Evolutionary conservation across 2,888 invertebrate species (phyloP).

Genomic region (Congeria kusceri): DNA sequence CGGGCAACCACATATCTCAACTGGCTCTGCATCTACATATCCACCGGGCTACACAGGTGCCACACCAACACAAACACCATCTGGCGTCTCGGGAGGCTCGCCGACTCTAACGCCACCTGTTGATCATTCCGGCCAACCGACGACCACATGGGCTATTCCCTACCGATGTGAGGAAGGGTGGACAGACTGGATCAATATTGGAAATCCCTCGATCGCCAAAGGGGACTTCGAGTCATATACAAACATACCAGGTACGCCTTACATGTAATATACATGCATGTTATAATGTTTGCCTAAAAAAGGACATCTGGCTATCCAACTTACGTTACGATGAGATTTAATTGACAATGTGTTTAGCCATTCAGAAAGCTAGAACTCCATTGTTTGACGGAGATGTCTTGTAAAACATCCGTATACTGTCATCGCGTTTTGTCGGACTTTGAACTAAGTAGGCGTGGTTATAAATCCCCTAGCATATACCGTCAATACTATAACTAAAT

Average conservation of each 20-base stretch:
- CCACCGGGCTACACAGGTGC: conserved; percentile 33
- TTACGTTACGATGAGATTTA: too few relatives aligned
- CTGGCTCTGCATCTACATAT: conserved; percentile 37
- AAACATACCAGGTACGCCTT: conserved; percentile 58
- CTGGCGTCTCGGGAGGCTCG: conserved; percentile 31
- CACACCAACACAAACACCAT: conserved; percentile 49
- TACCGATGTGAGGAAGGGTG: conserved; percentile 79
- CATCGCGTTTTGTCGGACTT: too few relatives aligned
- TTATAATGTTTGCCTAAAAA: too few relatives aligned
- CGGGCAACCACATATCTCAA: background rate
- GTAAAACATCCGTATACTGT: too few relatives aligned
- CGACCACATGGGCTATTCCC: conserved; percentile 12
- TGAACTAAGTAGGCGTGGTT: too few relatives aligned
- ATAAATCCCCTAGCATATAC: too few relatives aligned
- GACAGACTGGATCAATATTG: conserved; percentile 84
- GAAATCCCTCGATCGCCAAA: conserved; percentile 64
- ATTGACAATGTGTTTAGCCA: too few relatives aligned
- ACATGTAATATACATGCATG: too few relatives aligned
- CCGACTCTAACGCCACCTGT: conserved; percentile 1
- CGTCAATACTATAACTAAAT: too few relatives aligned
- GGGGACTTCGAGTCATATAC: conserved; percentile 69
- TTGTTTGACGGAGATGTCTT: too few relatives aligned
- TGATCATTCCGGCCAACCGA: background rate
- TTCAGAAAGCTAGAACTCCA: too few relatives aligned
- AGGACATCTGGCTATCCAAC: too few relatives aligned